phyloP scores from a whole-genome alignment of 2,113 vertebrate species.

The Cynoglossus semilaevis region DNA sequence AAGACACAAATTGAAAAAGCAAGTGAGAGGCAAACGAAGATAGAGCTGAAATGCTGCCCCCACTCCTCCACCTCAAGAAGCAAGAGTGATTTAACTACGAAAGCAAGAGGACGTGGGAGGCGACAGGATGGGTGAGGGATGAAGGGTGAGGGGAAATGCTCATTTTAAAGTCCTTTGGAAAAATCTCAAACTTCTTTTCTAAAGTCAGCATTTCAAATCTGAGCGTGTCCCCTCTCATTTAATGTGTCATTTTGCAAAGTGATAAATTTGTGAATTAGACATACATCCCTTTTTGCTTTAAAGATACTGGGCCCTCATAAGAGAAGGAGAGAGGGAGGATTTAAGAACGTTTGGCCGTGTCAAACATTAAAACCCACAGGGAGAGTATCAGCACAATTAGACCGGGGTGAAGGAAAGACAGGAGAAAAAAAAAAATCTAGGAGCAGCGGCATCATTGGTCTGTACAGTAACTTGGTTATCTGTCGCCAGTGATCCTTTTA shows the following conservation, averaged over 20 bases:
- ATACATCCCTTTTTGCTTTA: constrained; percentile 79
- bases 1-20: constrained; percentile 21
- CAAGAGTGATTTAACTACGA: constrained; percentile 53
- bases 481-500: constrained; percentile 82
- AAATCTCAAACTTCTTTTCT: constrained; percentile 76
- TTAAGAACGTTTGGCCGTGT: constrained; percentile 81
- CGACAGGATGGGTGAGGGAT: constrained; percentile 62
- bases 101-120: constrained; percentile 66
- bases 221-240: constrained; percentile 81
- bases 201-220: constrained; percentile 83
- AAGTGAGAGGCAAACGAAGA: constrained; percentile 43
- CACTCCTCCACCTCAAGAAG: constrained; percentile 36
- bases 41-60: constrained; percentile 32
- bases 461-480: constrained; percentile 81
- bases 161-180: constrained; percentile 78
- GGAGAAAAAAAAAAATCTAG: constrained; percentile 46
- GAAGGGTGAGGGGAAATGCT: constrained; percentile 42
- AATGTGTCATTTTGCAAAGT: constrained; percentile 80
- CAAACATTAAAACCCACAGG: constrained; percentile 82
- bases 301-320: constrained; percentile 75
- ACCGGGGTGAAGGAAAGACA: constrained; percentile 68
- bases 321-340: constrained; percentile 75
- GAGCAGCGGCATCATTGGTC: constrained; percentile 75
- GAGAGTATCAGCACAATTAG: constrained; percentile 81
- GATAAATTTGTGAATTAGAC: constrained; percentile 84